Percentiles rank a stretch among this genome's conserved stretches.
These are phyloP conservation scores for Sinocyclocheilus rhinocerous DNA, from an alignment of 2,113 vertebrate species.

Conservation along the genomic window DNA sequence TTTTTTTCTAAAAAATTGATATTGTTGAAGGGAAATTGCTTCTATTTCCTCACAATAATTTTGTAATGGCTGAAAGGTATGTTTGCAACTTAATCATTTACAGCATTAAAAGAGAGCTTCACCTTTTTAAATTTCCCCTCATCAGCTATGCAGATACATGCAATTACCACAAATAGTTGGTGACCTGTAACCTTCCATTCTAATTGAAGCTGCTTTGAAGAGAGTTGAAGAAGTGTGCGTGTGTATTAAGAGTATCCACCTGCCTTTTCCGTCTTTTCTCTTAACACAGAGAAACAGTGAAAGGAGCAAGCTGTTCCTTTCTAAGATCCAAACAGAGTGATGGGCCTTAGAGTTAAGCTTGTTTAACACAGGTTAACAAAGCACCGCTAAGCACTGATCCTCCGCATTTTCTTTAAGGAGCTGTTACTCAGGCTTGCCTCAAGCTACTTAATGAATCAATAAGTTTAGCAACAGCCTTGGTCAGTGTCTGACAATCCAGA, in stretches of 20 bases:
- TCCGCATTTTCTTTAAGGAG: slow-evolving; percentile 31
- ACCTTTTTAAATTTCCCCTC: slow-evolving; percentile 65
- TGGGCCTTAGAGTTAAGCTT: slow-evolving; percentile 31
- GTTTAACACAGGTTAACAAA: slow-evolving; percentile 34
- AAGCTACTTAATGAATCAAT: slow-evolving; percentile 40
- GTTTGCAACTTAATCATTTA: not conserved
- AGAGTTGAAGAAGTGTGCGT: slow-evolving; percentile 43
- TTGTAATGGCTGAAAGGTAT: slow-evolving; percentile 61
- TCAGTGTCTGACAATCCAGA: slow-evolving; percentile 36
- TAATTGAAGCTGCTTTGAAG: slow-evolving; percentile 58
- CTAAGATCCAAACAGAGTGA: slow-evolving; percentile 14
- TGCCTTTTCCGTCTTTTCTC: not conserved
- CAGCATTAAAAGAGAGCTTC: slow-evolving; percentile 56
- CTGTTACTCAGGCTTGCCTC: slow-evolving; percentile 40
- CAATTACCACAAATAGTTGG: slow-evolving; percentile 66
- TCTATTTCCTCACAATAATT: slow-evolving; percentile 64
- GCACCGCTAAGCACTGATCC: slow-evolving; percentile 29
- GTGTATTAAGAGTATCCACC: slow-evolving; percentile 2
- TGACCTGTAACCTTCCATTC: slow-evolving; percentile 52
- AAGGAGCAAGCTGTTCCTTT: slow-evolving; percentile 22
- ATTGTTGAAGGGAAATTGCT: slow-evolving; percentile 51
- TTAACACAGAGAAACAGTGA: not conserved
- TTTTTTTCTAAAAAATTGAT: too few relatives aligned
- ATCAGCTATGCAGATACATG: slow-evolving; percentile 65
- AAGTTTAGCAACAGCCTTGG: slow-evolving; percentile 20